Conservation (phyloP, 1,140 invertebrate genomes). For the Bemisia tabaci region DNA sequence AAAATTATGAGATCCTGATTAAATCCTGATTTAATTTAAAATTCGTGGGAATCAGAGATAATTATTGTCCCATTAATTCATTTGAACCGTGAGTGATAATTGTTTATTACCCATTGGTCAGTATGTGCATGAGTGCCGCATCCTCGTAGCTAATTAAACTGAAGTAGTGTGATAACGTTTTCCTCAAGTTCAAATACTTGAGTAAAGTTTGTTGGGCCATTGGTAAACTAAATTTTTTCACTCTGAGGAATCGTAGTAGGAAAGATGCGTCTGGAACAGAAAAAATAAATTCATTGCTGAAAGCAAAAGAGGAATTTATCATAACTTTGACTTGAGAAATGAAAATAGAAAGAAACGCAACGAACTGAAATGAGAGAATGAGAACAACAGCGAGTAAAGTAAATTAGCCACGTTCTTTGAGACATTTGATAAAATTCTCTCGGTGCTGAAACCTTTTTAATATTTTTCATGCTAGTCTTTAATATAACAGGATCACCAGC, state of each 20-base stretch:
- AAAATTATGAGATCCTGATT: too few species aligned
- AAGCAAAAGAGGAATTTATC: background rate
- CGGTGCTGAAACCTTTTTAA: too few species aligned
- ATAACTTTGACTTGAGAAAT: background rate
- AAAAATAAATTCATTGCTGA: background rate
- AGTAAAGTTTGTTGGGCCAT: conserved; percentile 62
- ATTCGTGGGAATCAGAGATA: too few species aligned
- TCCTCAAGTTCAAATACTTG: conserved; percentile 61
- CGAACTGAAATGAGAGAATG: background rate
- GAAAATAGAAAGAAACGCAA: conserved; percentile 2
- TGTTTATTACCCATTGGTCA: too few species aligned
- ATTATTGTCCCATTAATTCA: too few species aligned
- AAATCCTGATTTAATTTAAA: too few species aligned
- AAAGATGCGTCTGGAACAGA: conserved; percentile 48
- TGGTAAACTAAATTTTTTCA: conserved; percentile 63
- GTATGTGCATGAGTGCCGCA: conserved; percentile 40
- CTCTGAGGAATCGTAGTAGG: conserved; percentile 56
- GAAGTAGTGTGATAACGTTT: conserved; percentile 45
- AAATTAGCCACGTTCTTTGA: too few species aligned
- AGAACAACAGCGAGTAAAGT: too few species aligned
- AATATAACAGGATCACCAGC: too few species aligned
- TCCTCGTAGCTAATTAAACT: conserved; percentile 49
- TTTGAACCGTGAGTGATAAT: too few species aligned
- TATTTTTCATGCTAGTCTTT: too few species aligned
- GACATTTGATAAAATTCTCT: too few species aligned